Evolutionary conservation across 64 coral and sea anemone species (phyloP).

Genomic region (Stylophora pistillata): DNA sequence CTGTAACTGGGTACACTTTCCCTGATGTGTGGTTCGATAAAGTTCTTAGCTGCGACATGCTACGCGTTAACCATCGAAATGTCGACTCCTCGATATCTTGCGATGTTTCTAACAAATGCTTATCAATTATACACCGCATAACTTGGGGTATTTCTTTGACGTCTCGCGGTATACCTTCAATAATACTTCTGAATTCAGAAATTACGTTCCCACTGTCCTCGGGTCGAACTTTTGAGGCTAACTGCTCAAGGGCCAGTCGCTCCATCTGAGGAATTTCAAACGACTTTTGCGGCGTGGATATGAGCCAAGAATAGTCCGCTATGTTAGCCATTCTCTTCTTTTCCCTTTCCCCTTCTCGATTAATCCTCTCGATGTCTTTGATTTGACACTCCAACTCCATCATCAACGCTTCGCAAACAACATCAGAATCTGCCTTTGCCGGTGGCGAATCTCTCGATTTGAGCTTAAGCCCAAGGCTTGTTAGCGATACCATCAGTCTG

Average conservation of each 20-base stretch:
- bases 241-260: conserved; percentile 75
- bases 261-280: conserved; percentile 70
- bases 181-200: conserved; percentile 61
- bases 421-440: conserved; percentile 61
- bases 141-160: conserved; percentile 58
- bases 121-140: conserved; percentile 77
- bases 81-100: conserved; percentile 21
- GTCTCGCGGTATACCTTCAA: conserved; percentile 65
- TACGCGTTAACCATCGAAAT: conserved; percentile 71
- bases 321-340: conserved; percentile 62
- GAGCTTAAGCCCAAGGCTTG: conserved; percentile 42
- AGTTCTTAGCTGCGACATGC: conserved; percentile 65
- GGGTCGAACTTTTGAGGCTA: conserved; percentile 78
- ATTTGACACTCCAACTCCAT: conserved; percentile 79
- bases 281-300: conserved; percentile 52
- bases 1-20: conserved; percentile 68
- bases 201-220: conserved; percentile 76
- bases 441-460: conserved; percentile 54
- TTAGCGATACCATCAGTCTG: conserved; percentile 31
- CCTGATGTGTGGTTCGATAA: conserved; percentile 74
- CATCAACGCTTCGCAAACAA: conserved; percentile 79
- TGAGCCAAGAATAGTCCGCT: conserved; percentile 88
- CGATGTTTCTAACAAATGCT: conserved; percentile 58
- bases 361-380: conserved; percentile 52
- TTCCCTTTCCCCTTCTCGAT: conserved; percentile 55